A percentile compares a stretch with the other conserved stretches of the same genome.
These are phyloP conservation scores for Saccopteryx bilineata DNA, from an alignment of 2,113 vertebrate genomes.

Conservation along the genomic window DNA sequence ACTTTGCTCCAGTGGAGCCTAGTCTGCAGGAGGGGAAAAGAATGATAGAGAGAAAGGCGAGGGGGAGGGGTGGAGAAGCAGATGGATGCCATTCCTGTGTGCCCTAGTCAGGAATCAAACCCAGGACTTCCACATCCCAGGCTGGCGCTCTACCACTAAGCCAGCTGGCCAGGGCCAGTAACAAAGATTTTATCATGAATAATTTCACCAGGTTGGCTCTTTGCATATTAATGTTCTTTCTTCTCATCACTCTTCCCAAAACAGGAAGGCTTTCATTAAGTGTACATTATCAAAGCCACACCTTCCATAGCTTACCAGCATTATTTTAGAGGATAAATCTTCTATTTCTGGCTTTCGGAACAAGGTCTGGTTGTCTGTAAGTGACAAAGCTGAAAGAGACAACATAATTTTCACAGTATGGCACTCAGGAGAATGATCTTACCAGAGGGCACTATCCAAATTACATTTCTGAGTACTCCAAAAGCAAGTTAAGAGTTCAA, in stretches of 20 bases:
- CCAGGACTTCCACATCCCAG: too few relatives aligned
- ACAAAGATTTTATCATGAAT: not conserved
- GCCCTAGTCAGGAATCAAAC: too few relatives aligned
- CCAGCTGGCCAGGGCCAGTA: not conserved
- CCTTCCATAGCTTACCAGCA: not conserved
- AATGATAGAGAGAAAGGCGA: too few relatives aligned
- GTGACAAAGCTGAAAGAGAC: not conserved
- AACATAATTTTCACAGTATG: not conserved
- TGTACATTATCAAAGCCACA: not conserved
- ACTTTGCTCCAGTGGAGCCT: too few relatives aligned
- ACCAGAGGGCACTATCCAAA: not conserved
- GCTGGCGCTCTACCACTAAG: too few relatives aligned
- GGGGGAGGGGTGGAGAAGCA: too few relatives aligned
- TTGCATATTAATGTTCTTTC: not conserved
- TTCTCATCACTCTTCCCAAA: not conserved
- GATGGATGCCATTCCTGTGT: too few relatives aligned
- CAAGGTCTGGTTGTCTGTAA: too few relatives aligned
- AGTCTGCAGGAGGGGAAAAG: too few relatives aligned
- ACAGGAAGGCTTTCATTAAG: not conserved
- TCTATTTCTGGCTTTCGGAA: not conserved
- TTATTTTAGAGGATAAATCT: not conserved
- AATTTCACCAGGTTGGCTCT: not conserved
- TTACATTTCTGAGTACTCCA: not conserved
- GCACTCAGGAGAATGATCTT: not conserved
- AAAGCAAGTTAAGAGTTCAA: not conserved